Conservation (phyloP, 92 coral and sea anemone genomes). For the Heliopora coerulea region DNA sequence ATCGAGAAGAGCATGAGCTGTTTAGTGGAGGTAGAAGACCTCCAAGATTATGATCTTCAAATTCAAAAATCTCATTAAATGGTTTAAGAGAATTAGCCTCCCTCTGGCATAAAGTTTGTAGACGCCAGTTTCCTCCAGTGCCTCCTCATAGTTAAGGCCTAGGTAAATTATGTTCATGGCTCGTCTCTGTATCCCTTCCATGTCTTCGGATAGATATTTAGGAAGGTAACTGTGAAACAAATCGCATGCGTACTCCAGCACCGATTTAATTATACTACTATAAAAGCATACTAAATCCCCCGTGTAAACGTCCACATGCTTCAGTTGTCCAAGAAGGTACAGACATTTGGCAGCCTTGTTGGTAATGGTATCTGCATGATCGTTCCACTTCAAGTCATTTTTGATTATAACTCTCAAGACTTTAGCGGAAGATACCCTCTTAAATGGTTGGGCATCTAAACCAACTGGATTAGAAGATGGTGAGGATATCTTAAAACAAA, state of each 20-base stretch:
- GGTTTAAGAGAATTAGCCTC: not conserved
- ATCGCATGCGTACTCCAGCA: not conserved
- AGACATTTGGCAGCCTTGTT: slow-evolving; percentile 36
- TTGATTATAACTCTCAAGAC: no score
- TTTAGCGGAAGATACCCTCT: no score
- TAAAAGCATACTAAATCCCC: slow-evolving; percentile 24
- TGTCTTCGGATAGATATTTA: no score
- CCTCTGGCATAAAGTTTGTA: not conserved
- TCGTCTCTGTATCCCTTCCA: no score
- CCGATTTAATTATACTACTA: slow-evolving; percentile 35
- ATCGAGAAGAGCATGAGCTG: no score
- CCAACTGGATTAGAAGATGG: no score
- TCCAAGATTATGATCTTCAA: not conserved
- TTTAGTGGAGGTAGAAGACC: no score
- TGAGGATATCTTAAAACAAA: no score
- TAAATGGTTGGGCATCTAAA: no score
- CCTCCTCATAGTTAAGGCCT: not conserved
- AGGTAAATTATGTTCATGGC: slow-evolving; percentile 6
- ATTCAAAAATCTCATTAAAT: no score
- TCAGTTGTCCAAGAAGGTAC: slow-evolving; percentile 27
- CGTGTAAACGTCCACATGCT: slow-evolving; percentile 30
- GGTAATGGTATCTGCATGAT: slow-evolving; percentile 29
- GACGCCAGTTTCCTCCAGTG: slow-evolving; percentile 7
- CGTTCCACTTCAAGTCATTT: no score
- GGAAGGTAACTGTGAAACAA: no score